Percentiles rank a stretch among this genome's conserved stretches.
These are phyloP conservation scores for Ceratitis capitata DNA, from an alignment of 1,140 invertebrate genomes.

Conservation along the genomic window DNA sequence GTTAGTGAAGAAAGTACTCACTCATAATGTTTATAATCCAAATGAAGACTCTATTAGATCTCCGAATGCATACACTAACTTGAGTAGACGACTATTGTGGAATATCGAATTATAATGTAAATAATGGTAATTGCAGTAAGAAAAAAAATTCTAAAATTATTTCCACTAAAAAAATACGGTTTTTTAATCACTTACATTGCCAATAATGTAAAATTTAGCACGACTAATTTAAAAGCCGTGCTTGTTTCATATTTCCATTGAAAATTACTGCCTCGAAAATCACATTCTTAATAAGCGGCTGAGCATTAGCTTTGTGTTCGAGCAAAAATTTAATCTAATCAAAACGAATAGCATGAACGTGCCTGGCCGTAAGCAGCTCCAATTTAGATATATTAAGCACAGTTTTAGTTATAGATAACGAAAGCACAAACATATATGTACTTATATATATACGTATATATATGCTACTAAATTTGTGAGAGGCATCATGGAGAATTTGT, in stretches of 20 bases:
- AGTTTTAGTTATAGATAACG: not conserved
- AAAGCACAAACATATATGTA: not conserved
- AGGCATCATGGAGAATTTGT: too few species aligned
- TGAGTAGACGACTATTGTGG: too few species aligned
- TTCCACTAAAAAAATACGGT: too few species aligned
- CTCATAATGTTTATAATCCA: too few species aligned
- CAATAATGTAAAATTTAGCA: not conserved
- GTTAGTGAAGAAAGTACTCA: too few species aligned
- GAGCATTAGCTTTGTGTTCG: not conserved
- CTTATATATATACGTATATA: not conserved
- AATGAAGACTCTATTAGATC: too few species aligned
- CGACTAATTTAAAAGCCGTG: not conserved
- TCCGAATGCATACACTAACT: too few species aligned
- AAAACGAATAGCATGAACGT: not conserved
- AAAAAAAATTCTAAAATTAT: too few species aligned
- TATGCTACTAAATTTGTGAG: not conserved
- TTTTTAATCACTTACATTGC: not conserved
- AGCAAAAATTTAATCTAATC: slow-evolving; percentile 24
- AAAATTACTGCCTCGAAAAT: not conserved
- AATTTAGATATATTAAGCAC: not conserved
- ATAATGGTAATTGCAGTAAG: too few species aligned
- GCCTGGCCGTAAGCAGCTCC: not conserved
- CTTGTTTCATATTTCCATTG: not conserved
- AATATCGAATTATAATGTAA: too few species aligned
- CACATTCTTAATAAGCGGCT: not conserved